Conservation (phyloP, 2,797 vertebrate genomes). For the Schizopygopsis pylzovi region DNA sequence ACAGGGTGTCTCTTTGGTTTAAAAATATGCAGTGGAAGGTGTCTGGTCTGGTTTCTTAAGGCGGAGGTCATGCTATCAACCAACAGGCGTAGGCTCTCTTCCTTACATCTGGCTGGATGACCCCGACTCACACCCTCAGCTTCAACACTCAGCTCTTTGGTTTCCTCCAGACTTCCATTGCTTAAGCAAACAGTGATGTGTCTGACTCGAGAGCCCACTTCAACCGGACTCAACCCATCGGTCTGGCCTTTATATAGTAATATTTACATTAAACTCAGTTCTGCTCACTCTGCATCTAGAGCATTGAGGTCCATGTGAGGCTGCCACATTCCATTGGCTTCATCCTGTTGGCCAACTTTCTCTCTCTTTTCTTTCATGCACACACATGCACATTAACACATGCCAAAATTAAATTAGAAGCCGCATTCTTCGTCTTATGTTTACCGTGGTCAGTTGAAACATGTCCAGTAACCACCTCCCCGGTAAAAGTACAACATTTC, state of each 20-base stretch:
- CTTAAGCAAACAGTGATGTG: constrained; percentile 68
- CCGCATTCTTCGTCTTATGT: constrained; percentile 58
- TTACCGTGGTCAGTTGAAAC: constrained; percentile 47
- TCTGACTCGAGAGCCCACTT: constrained; percentile 52
- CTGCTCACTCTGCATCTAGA: constrained; percentile 44
- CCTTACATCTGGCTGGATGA: constrained; percentile 20
- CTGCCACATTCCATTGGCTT: constrained; percentile 53
- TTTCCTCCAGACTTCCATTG: constrained; percentile 63
- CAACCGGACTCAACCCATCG: constrained; percentile 33
- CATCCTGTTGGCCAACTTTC: constrained; percentile 22
- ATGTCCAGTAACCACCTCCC: constrained; percentile 58
- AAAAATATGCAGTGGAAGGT: constrained; percentile 19
- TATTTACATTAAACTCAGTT: constrained; percentile 45
- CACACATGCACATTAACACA: constrained; percentile 55
- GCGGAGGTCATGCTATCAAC: constrained; percentile 9
- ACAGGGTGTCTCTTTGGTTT: constrained; percentile 33
- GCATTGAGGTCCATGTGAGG: constrained; percentile 24
- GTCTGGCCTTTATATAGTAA: constrained; percentile 42
- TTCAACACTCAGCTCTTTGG: constrained; percentile 56
- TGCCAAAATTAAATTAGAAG: constrained; percentile 67
- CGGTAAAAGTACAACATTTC: constrained; percentile 37
- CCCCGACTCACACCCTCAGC: constrained; percentile 30
- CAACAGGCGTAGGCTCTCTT: constrained; percentile 19
- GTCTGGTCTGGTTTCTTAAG: constrained; percentile 48
- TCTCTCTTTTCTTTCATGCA: background rate